phyloP scores from a whole-genome alignment of 2,113 vertebrate species.

The Fukomys damarensis region DNA sequence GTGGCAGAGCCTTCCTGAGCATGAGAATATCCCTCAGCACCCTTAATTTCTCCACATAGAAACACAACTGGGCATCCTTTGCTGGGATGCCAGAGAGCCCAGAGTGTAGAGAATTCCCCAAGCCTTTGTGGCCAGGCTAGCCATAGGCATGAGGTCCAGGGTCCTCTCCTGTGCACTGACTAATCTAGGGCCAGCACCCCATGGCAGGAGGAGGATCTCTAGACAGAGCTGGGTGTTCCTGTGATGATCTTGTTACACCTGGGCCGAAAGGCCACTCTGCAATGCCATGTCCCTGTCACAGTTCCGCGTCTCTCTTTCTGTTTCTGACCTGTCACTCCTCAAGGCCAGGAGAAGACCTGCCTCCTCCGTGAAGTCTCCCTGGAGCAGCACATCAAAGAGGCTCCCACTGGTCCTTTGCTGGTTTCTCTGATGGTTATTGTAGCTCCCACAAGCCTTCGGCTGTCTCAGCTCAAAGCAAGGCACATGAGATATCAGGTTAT shows the following conservation, averaged over 20 bases:
- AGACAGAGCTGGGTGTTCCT: background rate
- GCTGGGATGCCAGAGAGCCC: background rate
- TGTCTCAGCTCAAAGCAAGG: background rate
- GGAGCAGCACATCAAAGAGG: background rate
- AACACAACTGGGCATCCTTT: background rate
- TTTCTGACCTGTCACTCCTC: background rate
- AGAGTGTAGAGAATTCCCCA: background rate
- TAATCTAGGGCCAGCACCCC: background rate
- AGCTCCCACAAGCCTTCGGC: background rate
- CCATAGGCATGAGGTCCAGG: background rate
- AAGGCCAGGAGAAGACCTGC: background rate
- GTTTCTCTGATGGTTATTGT: accelerated
- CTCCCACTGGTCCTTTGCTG: background rate
- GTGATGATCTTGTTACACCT: background rate
- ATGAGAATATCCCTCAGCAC: background rate
- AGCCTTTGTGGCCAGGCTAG: background rate
- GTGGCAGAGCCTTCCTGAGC: background rate
- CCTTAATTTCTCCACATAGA: background rate
- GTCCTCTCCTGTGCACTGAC: background rate
- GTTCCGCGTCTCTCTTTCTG: background rate
- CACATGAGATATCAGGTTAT: background rate
- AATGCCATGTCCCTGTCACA: background rate
- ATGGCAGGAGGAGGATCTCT: background rate
- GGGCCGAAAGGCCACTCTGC: background rate
- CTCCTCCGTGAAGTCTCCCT: background rate